Evolutionary conservation across 2,797 vertebrate species (phyloP).

Genomic region (Limnodromus scolopaceus): DNA sequence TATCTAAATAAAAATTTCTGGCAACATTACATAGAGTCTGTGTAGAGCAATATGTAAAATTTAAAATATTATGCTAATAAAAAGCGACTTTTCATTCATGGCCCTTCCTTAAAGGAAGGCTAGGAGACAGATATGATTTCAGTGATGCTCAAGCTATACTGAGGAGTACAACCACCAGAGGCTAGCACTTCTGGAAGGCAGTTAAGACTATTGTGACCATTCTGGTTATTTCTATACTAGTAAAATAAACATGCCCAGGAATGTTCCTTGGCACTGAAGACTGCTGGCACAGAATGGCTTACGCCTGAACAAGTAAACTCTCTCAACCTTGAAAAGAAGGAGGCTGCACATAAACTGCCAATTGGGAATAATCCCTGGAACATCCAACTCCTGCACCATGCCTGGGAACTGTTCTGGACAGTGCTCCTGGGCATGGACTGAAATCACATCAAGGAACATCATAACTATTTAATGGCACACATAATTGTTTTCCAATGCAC

Average conservation of each 20-base stretch:
- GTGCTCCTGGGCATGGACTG: not conserved
- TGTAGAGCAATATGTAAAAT: not conserved
- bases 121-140: not conserved
- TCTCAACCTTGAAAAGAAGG: slow-evolving; percentile 9
- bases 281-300: not conserved
- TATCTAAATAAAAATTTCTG: not conserved
- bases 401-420: not conserved
- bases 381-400: not conserved
- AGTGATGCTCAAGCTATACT: not conserved
- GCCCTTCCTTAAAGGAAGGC: not conserved
- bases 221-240: not conserved
- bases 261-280: not conserved
- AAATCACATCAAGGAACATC: not conserved
- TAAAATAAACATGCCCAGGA: slow-evolving; percentile 23
- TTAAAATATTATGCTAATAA: not conserved
- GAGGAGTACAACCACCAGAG: not conserved
- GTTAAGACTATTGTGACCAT: not conserved
- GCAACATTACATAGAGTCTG: not conserved
- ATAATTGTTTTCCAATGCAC: not conserved
- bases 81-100: not conserved
- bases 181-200: not conserved
- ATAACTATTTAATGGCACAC: not conserved
- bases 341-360: not conserved
- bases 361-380: not conserved
- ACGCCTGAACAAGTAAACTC: not conserved